A percentile compares a stretch with the other conserved stretches of the same genome.
Evolutionary conservation across 2,888 invertebrate species (phyloP).

Genomic region (Dasypolia templi): DNA sequence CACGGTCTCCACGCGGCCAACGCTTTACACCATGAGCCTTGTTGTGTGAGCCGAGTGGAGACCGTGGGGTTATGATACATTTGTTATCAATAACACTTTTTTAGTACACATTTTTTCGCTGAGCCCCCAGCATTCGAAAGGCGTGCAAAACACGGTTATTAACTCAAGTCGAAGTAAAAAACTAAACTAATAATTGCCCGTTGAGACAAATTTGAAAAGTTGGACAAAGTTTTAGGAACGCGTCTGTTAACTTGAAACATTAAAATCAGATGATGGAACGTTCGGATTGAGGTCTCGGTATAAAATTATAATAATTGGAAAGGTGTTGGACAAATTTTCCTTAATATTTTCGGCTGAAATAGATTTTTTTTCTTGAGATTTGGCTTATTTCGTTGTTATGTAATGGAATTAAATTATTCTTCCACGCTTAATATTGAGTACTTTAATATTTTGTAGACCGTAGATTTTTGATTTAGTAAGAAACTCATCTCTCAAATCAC

Average conservation of each 20-base stretch:
- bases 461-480: neutral
- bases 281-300: conserved; percentile 60
- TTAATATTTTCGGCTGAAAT: conserved; percentile 11
- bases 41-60: too few species aligned
- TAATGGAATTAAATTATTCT: neutral
- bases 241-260: conserved; percentile 76
- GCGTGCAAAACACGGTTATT: conserved; percentile 51
- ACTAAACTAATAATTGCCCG: conserved; percentile 79
- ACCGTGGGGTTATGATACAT: neutral
- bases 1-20: too few species aligned
- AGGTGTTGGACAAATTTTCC: conserved; percentile 20
- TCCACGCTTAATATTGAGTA: neutral
- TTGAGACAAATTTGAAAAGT: conserved; percentile 80
- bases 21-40: too few species aligned
- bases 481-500: neutral
- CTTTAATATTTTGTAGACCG: neutral
- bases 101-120: neutral
- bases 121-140: neutral
- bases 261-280: conserved; percentile 66
- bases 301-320: conserved; percentile 39
- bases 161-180: conserved; percentile 59
- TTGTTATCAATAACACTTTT: neutral
- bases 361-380: neutral
- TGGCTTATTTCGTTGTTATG: neutral
- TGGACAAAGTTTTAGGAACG: conserved; percentile 69